Evolutionary conservation across 92 coral and sea anemone species (phyloP), one percentile per base, ranked within the genome.

Genomic region (Blastomussa wellsi): DNA sequence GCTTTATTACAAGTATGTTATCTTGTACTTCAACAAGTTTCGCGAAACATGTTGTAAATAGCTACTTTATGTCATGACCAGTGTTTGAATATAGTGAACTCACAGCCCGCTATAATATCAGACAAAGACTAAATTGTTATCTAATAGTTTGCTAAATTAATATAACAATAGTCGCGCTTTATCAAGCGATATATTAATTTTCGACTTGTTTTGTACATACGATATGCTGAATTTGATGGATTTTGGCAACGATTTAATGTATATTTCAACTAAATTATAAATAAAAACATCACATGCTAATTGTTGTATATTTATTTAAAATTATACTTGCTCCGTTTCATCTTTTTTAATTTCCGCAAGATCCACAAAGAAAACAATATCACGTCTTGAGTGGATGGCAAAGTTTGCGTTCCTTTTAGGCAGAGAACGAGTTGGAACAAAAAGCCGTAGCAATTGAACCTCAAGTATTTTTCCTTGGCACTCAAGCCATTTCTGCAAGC

Each of bases 21-120:
- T 49, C 81, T 83, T 31, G 73, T 60, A 24, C 52, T 83, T 31
- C 74, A 74, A 16, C 68, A 53, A 35, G 39, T 82, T 51, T 82
- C 55, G 44, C 70, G 44, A 19, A 71, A 82, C 74, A 47, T 47
- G 82, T 14, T 66, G 28, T 52, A 33, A 82, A n/a, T 74, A 44
- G 24, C 59, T n/a, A 35, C 11, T 24, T 48, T 36, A 14, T 19
- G 12, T 70, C 8, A n/a, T n/a, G n/a, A n/a, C n/a, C n/a, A 31
- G 12, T 12, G 31, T 35, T 36, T 37, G 37, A 42, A 7, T 16
- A 7, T 13, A 62, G 59, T 26, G 49, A 31, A 64, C 83, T 47
- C 47, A 13, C n/a, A 78, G 41, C 31, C 47, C 44, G 62, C 48
- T 77, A 80, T 47, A 51, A 52, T 69, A 51, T 13, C n/a, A 32